Base-by-base conservation (phyloP, 1,140 invertebrate genomes). In the Linepithema humile region DNA sequence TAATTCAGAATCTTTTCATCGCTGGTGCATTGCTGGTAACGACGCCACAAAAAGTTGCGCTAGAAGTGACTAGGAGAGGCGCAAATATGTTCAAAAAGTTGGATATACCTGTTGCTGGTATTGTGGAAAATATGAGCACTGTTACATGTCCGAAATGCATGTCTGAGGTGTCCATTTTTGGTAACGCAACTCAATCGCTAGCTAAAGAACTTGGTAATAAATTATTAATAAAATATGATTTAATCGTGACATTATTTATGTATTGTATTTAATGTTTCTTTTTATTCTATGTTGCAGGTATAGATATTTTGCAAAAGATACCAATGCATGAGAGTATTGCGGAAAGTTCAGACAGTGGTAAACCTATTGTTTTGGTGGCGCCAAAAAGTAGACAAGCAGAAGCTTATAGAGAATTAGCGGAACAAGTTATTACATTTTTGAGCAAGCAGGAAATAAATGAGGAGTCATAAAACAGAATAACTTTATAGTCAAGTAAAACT, bases 101-200 rank as follows among this genome's bases (percentile, higher is more conserved):
- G 3, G 95, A 96, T 70, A 95, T 98, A 67, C 97, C 97, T 1
- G 95, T 98, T 53, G 95, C 97, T 67, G 98, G 98, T 17, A 93
- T 98, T 74, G 96, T 98, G 1, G 96, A 98, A 90, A 99, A 98
- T 93, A 99, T 99, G 98, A 96, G 95, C 0, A 95, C 95, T 80
- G 95, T 97, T 4, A 95, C 95, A 57, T 98, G 98, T 93, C 94
- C 96, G 0, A 96, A 96, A 43, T 98, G 98, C 91, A 95, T 94
- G 40, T 93, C 95, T 9, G 93, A 95, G 64, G 95, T 97, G 69
- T 93, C 95, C 55, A 91, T 97, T 48, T 97, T 96, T 90, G 96
- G 96, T 10, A 94, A 95, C 70, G 95, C 94, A 48, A 96, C 95
- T 0, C 89, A 94, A 78, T 88, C 92, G 57, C 94, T 96, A 17